A percentile compares a stretch with the other conserved stretches of the same genome.
Conservation (phyloP, 92 coral and sea anemone genomes). For the Pocillopora meandrina region DNA sequence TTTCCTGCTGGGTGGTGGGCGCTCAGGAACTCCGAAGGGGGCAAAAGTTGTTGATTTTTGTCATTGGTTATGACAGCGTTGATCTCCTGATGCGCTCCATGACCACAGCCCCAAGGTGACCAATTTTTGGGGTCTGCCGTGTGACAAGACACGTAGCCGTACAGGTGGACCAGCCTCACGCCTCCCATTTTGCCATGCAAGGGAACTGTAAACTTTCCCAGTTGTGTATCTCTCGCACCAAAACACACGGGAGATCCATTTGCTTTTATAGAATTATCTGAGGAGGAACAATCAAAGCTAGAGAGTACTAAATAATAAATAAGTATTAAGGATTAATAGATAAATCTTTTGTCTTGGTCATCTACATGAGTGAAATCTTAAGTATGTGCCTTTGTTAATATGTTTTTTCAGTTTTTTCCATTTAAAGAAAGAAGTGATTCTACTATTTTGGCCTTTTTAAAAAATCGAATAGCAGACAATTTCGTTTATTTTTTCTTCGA, state of each 20-base stretch:
- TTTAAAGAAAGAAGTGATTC: too few species aligned
- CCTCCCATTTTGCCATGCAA: not conserved
- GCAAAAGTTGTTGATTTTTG: not conserved
- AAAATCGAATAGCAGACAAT: too few species aligned
- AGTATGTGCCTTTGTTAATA: too few species aligned
- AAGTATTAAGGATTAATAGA: too few species aligned
- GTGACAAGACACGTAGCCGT: not conserved
- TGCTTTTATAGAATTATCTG: too few species aligned
- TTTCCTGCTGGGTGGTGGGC: not conserved
- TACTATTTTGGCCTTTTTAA: too few species aligned
- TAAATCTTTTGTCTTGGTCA: too few species aligned
- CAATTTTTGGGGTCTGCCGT: not conserved
- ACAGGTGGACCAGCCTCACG: constrained; percentile 10
- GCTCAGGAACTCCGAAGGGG: not conserved
- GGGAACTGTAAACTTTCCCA: not conserved
- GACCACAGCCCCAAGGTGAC: constrained; percentile 20
- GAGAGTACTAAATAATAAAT: too few species aligned
- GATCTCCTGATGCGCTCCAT: not conserved
- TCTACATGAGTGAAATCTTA: too few species aligned
- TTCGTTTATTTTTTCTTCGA: too few species aligned
- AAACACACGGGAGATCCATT: constrained; percentile 8
- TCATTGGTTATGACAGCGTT: not conserved
- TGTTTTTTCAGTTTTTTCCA: too few species aligned
- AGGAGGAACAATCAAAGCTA: too few species aligned
- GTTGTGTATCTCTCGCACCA: not conserved